A percentile compares a stretch with the other conserved stretches of the same genome.
Evolutionary conservation across 1,140 invertebrate species (phyloP).

Genomic region (Drepana arcuata): DNA sequence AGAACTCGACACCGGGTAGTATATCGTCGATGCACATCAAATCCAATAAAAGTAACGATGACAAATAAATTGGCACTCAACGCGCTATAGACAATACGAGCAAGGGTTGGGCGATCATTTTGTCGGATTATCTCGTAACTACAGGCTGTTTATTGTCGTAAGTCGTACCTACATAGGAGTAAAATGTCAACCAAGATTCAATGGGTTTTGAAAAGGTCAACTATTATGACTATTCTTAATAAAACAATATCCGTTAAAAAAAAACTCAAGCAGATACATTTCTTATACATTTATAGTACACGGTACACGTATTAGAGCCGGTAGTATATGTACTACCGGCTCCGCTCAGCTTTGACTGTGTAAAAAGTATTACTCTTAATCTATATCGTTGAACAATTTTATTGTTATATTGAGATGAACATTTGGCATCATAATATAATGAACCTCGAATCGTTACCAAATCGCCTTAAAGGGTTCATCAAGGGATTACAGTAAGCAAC

Average conservation of each 20-base stretch:
- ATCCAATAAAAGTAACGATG: slow-evolving; percentile 45
- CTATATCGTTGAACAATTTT: no score
- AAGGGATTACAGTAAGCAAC: no score
- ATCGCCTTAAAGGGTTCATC: slow-evolving; percentile 4
- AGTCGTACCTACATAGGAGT: not conserved
- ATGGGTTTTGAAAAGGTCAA: not conserved
- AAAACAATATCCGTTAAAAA: no score
- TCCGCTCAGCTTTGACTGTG: no score
- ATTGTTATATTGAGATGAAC: no score
- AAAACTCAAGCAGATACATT: no score
- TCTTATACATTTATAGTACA: no score
- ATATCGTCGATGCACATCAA: slow-evolving; percentile 41
- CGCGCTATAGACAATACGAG: slow-evolving; percentile 23
- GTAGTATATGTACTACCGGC: no score
- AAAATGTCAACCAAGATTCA: not conserved
- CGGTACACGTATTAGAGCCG: no score
- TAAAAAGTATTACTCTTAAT: no score
- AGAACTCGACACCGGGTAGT: slow-evolving; percentile 28
- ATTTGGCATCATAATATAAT: no score
- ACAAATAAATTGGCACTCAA: slow-evolving; percentile 51
- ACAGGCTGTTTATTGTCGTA: slow-evolving; percentile 1
- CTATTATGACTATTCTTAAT: no score
- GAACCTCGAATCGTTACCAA: not conserved
- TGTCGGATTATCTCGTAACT: slow-evolving; percentile 24
- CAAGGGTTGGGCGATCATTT: slow-evolving; percentile 46